phyloP scores from a whole-genome alignment of 2,888 invertebrate genomes.

The Ochropleura plecta region DNA sequence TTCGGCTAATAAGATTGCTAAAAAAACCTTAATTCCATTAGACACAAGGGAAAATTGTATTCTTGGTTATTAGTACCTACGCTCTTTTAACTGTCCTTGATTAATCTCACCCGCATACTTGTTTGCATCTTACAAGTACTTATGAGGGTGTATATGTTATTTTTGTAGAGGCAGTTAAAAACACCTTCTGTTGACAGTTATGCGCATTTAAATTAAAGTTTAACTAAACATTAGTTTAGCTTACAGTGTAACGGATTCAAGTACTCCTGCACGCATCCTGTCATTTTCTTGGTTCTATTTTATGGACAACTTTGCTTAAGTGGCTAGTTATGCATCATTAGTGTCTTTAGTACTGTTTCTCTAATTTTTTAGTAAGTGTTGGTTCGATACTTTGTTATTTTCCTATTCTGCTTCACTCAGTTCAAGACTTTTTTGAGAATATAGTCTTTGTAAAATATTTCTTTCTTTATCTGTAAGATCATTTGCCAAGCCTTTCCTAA shows the following conservation, averaged over 20 bases:
- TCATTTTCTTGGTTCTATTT: conserved; percentile 23
- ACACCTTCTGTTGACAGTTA: conserved; percentile 43
- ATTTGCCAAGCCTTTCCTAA: not conserved
- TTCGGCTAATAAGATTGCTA: conserved; percentile 56
- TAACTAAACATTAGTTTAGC: conserved; percentile 22
- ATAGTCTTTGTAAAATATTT: not conserved
- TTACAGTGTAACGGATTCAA: conserved; percentile 38
- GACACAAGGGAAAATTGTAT: conserved; percentile 48
- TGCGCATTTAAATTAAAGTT: conserved; percentile 47
- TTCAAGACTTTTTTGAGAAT: not conserved
- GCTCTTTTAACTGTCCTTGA: conserved; percentile 42
- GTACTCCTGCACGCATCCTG: conserved; percentile 21
- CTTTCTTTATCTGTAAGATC: not conserved
- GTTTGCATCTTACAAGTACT: conserved; percentile 35
- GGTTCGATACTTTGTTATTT: not conserved
- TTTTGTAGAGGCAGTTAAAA: conserved; percentile 26
- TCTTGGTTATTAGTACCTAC: conserved; percentile 24
- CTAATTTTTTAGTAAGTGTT: not conserved
- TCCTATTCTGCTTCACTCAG: not conserved
- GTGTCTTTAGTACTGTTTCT: conserved; percentile 18
- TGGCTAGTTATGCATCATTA: conserved; percentile 32
- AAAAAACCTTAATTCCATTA: conserved; percentile 59
- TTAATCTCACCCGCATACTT: conserved; percentile 60
- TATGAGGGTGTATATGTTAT: conserved; percentile 35
- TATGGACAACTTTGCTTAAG: conserved; percentile 25